phyloP scores from a whole-genome alignment of 2,797 vertebrate genomes.

The Crenuchus spilurus region DNA sequence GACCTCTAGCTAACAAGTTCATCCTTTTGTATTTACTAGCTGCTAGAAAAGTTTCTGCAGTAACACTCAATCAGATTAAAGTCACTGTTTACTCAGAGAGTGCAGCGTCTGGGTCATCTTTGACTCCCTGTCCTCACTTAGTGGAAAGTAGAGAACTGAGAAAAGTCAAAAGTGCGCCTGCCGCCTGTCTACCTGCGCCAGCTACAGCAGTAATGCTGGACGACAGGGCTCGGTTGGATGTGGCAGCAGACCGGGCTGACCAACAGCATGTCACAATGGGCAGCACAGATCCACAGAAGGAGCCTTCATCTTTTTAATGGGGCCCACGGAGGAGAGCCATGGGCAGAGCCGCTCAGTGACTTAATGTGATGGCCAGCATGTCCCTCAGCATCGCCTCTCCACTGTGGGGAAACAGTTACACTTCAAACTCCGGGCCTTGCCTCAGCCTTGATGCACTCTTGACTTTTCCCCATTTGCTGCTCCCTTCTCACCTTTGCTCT shows the following conservation, averaged over 20 bases:
- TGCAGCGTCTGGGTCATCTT: background rate
- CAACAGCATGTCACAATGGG: conserved; percentile 12
- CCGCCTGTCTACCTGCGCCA: conserved; percentile 13
- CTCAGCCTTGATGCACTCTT: background rate
- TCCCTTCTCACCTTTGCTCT: background rate
- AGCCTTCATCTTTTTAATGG: conserved; percentile 59
- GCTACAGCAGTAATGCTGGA: conserved; percentile 8
- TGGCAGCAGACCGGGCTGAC: conserved; percentile 6
- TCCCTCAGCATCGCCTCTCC: conserved; percentile 39
- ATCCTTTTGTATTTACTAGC: background rate
- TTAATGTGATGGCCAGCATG: conserved; percentile 33
- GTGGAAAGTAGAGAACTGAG: background rate
- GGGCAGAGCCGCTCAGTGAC: conserved; percentile 20
- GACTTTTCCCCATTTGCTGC: background rate
- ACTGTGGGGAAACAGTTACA: conserved; percentile 12
- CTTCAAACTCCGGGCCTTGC: conserved; percentile 6
- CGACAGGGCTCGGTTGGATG: conserved; percentile 24
- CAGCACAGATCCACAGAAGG: conserved; percentile 26
- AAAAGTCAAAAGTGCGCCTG: background rate
- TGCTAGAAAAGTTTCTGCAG: background rate
- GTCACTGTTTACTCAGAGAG: background rate
- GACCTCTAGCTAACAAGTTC: background rate
- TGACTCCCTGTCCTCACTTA: background rate
- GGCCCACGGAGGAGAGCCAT: conserved; percentile 25
- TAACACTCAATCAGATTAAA: background rate